Conservation (phyloP, 2,113 vertebrate species). For the Collichthys lucidus region DNA sequence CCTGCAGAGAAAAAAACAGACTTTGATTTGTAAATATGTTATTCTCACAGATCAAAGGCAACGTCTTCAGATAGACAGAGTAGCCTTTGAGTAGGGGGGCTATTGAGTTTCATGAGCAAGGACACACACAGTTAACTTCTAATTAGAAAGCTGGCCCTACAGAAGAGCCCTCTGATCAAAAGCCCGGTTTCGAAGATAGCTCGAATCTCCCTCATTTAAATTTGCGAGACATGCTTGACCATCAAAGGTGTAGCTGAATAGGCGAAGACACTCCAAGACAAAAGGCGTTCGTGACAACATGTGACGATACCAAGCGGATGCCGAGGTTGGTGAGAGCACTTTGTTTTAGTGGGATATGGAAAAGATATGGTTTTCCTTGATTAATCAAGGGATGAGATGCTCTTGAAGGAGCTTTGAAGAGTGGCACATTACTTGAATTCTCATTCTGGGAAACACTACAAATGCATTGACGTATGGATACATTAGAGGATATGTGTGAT, state of each 20-base stretch:
- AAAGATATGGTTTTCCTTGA: conserved; percentile 25
- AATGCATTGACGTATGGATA: not conserved
- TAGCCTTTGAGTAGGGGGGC: conserved; percentile 49
- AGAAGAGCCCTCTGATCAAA: conserved; percentile 72
- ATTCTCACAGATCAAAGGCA: conserved; percentile 71
- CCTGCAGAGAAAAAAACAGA: conserved; percentile 32
- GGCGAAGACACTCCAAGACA: conserved; percentile 62
- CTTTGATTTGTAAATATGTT: conserved; percentile 74
- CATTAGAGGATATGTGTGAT: not conserved
- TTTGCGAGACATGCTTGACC: conserved; percentile 55
- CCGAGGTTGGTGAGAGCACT: not conserved
- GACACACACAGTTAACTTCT: conserved; percentile 67
- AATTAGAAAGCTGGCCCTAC: conserved; percentile 65
- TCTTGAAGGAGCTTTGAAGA: conserved; percentile 36
- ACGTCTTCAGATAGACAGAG: conserved; percentile 52
- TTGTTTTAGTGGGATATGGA: conserved; percentile 11
- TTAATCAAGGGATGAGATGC: conserved; percentile 33
- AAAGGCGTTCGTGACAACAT: conserved; percentile 36
- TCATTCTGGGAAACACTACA: conserved; percentile 11
- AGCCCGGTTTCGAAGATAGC: conserved; percentile 55
- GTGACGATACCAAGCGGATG: conserved; percentile 11
- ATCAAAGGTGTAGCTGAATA: conserved; percentile 73
- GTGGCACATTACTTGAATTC: not conserved
- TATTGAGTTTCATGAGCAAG: conserved; percentile 73
- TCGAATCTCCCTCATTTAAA: conserved; percentile 61